A percentile compares a stretch with the other conserved stretches of the same genome.
These are phyloP conservation scores for Scortum barcoo DNA, from an alignment of 2,113 vertebrate species.

Conservation along the genomic window DNA sequence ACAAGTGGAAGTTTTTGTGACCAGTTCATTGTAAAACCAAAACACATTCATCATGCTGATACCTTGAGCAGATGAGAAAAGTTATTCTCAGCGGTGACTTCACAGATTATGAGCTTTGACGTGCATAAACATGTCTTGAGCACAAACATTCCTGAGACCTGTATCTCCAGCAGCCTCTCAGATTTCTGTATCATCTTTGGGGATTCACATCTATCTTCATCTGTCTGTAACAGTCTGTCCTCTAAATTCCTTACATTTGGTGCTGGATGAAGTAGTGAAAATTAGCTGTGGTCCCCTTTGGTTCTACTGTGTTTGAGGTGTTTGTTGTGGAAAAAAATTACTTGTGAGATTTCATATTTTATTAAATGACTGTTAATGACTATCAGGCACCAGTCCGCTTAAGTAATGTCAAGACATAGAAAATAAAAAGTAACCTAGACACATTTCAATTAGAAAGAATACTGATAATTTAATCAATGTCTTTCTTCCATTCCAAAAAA, in stretches of 20 bases:
- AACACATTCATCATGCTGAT: neutral
- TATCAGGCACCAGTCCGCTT: neutral
- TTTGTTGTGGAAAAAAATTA: neutral
- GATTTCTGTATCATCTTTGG: neutral
- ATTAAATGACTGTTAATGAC: neutral
- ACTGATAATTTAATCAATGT: neutral
- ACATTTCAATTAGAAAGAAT: constrained; percentile 6
- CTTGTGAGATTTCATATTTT: neutral
- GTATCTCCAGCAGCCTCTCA: constrained; percentile 15
- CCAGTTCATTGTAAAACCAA: neutral
- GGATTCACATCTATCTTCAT: neutral
- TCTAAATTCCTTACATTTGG: neutral
- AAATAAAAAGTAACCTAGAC: neutral
- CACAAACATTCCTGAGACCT: constrained; percentile 64
- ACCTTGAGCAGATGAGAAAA: constrained; percentile 8
- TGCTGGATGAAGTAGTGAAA: neutral
- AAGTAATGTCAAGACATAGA: neutral
- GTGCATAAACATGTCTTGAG: constrained; percentile 45
- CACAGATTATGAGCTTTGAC: constrained; percentile 42
- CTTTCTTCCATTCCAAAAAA: neutral
- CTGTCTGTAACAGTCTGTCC: too few relatives aligned
- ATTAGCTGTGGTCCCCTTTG: neutral
- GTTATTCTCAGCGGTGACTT: constrained; percentile 36
- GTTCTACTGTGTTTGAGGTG: too few relatives aligned
- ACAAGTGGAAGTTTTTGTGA: neutral